Evolutionary conservation across 1,140 invertebrate genomes (phyloP).

Genomic region (Temnothorax curvispinosus): DNA sequence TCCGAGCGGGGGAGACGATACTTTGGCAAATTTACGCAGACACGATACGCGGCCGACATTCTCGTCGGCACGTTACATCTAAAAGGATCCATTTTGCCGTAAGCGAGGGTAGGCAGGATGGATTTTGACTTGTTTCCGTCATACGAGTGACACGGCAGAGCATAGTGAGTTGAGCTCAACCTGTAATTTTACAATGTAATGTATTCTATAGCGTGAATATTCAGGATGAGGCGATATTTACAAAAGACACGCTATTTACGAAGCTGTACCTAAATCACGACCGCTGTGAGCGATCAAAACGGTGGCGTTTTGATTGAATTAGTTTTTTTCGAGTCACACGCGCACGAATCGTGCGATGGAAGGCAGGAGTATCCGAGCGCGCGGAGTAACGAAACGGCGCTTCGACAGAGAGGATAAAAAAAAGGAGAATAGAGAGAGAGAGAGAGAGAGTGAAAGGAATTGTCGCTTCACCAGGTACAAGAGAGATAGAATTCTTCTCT

Average conservation of each 20-base stretch:
- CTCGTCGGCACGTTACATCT: background rate
- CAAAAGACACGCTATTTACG: constrained; percentile 25
- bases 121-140: constrained; percentile 62
- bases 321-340: constrained; percentile 5
- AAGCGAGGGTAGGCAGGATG: background rate
- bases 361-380: background rate
- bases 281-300: constrained; percentile 33
- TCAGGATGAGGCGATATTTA: background rate
- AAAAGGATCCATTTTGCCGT: background rate
- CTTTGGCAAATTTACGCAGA: constrained; percentile 47
- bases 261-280: constrained; percentile 71
- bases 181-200: constrained; percentile 64
- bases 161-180: constrained; percentile 63
- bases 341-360: background rate
- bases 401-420: background rate
- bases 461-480: background rate
- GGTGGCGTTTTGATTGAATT: constrained; percentile 58
- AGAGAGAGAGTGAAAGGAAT: background rate
- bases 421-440: background rate
- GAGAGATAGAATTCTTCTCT: background rate
- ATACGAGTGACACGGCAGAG: constrained; percentile 72
- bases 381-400: background rate
- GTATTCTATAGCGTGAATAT: constrained; percentile 47
- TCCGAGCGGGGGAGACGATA: constrained; percentile 15
- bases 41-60: background rate